These are phyloP conservation scores for Punctoribates punctum DNA, from an alignment of 2,888 invertebrate species.

Conservation along the genomic window DNA sequence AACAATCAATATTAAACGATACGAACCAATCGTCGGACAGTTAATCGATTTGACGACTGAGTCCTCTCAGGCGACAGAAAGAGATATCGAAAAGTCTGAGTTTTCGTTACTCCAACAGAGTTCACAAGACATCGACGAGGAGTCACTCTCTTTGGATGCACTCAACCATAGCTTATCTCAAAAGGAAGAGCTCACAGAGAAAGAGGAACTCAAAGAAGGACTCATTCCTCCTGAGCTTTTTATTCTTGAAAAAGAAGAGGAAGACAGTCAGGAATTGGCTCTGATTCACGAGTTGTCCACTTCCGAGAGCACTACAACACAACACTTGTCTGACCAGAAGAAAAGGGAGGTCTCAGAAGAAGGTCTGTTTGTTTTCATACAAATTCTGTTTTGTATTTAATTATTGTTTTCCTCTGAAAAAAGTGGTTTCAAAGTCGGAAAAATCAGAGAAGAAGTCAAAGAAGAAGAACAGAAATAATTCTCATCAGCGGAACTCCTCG, in stretches of 20 bases:
- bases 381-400: neutral
- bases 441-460: neutral
- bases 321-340: constrained; percentile 19
- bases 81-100: constrained; percentile 42
- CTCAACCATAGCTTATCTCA: constrained; percentile 32
- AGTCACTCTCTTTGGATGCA: constrained; percentile 43
- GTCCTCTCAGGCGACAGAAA: constrained; percentile 45
- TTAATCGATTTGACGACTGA: constrained; percentile 38
- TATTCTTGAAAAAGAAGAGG: constrained; percentile 1
- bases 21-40: constrained; percentile 30
- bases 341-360: neutral
- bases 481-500: constrained; percentile 7
- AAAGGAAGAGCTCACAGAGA: constrained; percentile 22
- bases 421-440: neutral
- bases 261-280: neutral
- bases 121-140: constrained; percentile 45
- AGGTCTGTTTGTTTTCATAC: neutral
- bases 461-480: neutral
- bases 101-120: constrained; percentile 44
- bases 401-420: neutral
- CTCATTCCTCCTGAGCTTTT: no score
- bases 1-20: neutral
- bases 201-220: no score
- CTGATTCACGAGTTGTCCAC: constrained; percentile 20
- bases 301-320: constrained; percentile 20